Evolutionary conservation across 1,140 invertebrate genomes (phyloP).

Genomic region (Formica selysi): DNA sequence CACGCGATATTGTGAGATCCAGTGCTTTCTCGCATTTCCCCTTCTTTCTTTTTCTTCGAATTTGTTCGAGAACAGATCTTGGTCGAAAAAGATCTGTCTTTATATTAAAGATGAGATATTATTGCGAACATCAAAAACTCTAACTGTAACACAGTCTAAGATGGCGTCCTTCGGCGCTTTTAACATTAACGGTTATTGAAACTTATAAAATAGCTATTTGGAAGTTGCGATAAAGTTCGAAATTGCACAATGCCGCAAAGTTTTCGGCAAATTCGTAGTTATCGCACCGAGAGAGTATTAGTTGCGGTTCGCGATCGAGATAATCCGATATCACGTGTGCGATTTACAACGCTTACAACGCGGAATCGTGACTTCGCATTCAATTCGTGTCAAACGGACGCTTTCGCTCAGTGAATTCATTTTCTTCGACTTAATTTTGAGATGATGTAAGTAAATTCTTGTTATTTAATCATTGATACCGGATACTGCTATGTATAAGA

Average conservation of each 20-base stretch:
- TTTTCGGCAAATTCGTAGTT: conserved; percentile 34
- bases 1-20: not conserved
- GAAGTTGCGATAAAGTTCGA: conserved; percentile 38
- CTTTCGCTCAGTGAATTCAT: conserved; percentile 17
- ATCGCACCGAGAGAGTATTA: conserved; percentile 26
- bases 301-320: conserved; percentile 22
- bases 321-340: conserved; percentile 32
- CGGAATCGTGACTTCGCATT: conserved; percentile 28
- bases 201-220: conserved; percentile 30
- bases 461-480: not conserved
- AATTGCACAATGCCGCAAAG: conserved; percentile 31
- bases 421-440: conserved; percentile 29
- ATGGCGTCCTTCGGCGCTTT: not conserved
- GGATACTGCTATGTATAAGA: not conserved
- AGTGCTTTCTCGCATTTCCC: not conserved
- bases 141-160: not conserved
- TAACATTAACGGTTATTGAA: conserved; percentile 1
- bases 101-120: not conserved
- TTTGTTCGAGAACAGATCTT: not conserved
- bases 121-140: not conserved
- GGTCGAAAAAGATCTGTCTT: not conserved
- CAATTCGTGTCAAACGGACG: conserved; percentile 27
- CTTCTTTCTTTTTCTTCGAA: not conserved
- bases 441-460: not conserved
- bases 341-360: conserved; percentile 33